Evolutionary conservation across 2,797 vertebrate species (phyloP), one percentile per base, ranked within the genome.

Genomic region (Corythornis leucogaster): DNA sequence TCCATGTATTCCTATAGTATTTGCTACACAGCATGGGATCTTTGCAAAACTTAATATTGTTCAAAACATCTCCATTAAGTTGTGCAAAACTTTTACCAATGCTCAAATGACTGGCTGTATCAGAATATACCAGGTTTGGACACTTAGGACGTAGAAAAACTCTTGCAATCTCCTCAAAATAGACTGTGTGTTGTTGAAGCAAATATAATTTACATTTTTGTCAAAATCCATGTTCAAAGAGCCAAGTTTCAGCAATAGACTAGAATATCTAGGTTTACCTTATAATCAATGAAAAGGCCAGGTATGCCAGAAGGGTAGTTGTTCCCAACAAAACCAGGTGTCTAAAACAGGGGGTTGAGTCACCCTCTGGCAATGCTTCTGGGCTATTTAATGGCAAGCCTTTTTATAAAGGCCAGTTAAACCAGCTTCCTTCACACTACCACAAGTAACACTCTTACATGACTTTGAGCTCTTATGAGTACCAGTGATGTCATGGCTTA

Each of bases 361-460:
- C 92, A 95, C 42, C 4, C 67, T 59, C 40, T 92, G 48, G 53
- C 50, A 88, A 30, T 30, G 40, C 40, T 81, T 59, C 74, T 81
- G 76, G 57, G 35, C 64, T 76, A 31, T 55, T 86, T 91, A 86
- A 69, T 94, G 75, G 76, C n/a, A 79, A 42, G 21, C 35, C 25
- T 48, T 79, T 71, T 85, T 45, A 45, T 59, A 74, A 74, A 88
- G 87, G 71, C 80, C 75, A 92, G 84, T 87, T 87, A 77, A 91
- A 82, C 85, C 53, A 95, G 89, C 91, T 90, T 88, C 57, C 38
- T 78, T 86, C 80, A 64, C 51, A 68, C 24, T 63, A 84, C 85
- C 22, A 67, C 13, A 79, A 61, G 57, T 50, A 88, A 70, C 35
- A 54, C 45, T 90, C 51, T 70, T 35, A 15, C 1, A 82, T 6